These are phyloP conservation scores for Zygogramma bicolorata DNA, from an alignment of 2,888 invertebrate species.

Conservation along the genomic window DNA sequence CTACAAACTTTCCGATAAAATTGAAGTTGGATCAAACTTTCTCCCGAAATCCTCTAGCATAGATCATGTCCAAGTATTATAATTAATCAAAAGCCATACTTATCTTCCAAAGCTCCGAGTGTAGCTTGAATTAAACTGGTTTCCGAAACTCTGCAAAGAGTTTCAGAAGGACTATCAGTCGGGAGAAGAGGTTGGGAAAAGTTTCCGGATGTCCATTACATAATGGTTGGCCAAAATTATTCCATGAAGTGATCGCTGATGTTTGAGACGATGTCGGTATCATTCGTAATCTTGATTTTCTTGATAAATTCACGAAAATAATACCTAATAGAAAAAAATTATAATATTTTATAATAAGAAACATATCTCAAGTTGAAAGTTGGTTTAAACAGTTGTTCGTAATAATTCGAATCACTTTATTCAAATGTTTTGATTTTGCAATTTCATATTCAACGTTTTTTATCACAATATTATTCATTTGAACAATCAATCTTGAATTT, in stretches of 20 bases:
- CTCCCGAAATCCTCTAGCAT: constrained; percentile 20
- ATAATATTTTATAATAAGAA: no score
- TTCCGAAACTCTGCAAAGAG: constrained; percentile 31
- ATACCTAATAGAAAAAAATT: no score
- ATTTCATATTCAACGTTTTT: no score
- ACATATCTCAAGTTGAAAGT: no score
- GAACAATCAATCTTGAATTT: no score
- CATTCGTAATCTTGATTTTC: no score
- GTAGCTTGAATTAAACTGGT: constrained; percentile 20
- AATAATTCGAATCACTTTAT: no score
- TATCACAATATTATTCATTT: no score
- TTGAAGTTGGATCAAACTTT: constrained; percentile 19
- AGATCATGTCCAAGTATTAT: constrained; percentile 41
- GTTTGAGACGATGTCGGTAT: neutral
- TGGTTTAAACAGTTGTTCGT: no score
- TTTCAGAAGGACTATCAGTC: constrained; percentile 19
- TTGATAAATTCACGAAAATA: no score
- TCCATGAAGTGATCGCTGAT: neutral
- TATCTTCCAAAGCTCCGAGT: constrained; percentile 36
- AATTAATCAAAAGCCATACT: constrained; percentile 41
- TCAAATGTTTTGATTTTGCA: no score
- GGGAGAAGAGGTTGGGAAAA: constrained; percentile 35
- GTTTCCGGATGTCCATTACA: constrained; percentile 4
- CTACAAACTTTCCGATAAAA: constrained; percentile 32
- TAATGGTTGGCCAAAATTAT: neutral